A percentile compares a stretch with the other conserved stretches of the same genome.
Evolutionary conservation across 1,140 invertebrate genomes (phyloP).

Genomic region (Drosophila neocordata): DNA sequence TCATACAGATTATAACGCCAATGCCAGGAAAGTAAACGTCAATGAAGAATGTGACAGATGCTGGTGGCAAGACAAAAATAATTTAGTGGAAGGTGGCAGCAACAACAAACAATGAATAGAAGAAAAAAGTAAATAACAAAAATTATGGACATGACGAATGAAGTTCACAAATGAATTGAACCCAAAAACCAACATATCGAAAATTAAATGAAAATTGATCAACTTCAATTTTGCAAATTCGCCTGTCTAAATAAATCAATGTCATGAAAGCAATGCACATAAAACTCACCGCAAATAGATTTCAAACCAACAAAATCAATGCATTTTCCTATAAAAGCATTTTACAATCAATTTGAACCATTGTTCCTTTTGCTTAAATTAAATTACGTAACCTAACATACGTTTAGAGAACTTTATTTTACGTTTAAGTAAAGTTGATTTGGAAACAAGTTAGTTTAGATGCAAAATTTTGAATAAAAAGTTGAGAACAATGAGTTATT

Average conservation of each 20-base stretch:
- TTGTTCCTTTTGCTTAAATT: no score
- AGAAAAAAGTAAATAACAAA: neutral
- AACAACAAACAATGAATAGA: neutral
- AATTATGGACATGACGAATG: neutral
- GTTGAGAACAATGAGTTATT: no score
- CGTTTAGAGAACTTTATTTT: no score
- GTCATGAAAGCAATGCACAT: neutral
- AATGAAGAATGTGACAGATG: constrained; percentile 11
- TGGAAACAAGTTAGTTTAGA: no score
- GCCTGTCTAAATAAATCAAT: neutral
- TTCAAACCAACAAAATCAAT: neutral
- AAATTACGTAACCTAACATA: no score
- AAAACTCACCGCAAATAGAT: neutral
- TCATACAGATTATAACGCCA: constrained; percentile 4
- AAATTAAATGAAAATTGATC: constrained; percentile 7
- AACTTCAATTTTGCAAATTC: neutral
- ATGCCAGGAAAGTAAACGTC: constrained; percentile 1
- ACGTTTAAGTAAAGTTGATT: no score
- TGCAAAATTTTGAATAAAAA: no score
- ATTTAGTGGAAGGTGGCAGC: neutral
- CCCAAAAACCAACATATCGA: neutral
- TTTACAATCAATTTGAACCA: no score
- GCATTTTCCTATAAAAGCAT: neutral
- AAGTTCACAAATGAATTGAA: neutral
- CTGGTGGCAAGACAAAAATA: constrained; percentile 11